Percentiles rank a stretch among this genome's conserved stretches.
phyloP scores from a whole-genome alignment of 2,888 invertebrate species.

The Anoplius nigerrimus region DNA sequence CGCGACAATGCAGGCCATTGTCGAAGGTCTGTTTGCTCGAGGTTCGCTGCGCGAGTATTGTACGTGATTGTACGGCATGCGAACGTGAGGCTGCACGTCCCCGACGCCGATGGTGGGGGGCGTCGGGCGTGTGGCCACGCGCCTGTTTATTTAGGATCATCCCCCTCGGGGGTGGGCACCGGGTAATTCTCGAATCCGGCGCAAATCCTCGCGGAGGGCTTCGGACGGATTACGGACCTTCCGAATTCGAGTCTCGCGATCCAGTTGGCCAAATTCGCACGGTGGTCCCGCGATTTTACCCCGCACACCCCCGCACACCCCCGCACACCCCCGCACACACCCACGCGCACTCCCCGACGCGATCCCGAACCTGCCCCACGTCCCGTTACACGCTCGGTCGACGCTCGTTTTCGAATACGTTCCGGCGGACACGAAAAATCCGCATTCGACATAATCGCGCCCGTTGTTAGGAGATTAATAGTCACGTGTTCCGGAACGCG shows the following conservation, averaged over 20 bases:
- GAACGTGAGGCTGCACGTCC: conserved; percentile 13
- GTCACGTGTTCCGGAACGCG: too few species aligned
- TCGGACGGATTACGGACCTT: conserved; percentile 45
- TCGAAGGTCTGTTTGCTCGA: conserved; percentile 64
- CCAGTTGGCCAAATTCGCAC: not conserved
- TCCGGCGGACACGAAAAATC: too few species aligned
- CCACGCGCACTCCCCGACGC: not conserved
- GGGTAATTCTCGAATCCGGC: conserved; percentile 56
- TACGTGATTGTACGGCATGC: conserved; percentile 8
- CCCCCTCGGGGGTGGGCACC: conserved; percentile 52
- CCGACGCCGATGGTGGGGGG: conserved; percentile 55
- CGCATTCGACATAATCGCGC: too few species aligned
- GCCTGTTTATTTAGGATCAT: conserved; percentile 73
- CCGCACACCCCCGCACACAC: too few species aligned
- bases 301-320: too few species aligned
- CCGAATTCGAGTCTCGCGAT: not conserved
- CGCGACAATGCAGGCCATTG: conserved; percentile 61
- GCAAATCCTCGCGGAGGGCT: conserved; percentile 50
- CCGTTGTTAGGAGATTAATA: too few species aligned
- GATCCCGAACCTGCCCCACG: not conserved
- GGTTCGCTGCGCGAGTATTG: conserved; percentile 53
- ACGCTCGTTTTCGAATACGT: too few species aligned
- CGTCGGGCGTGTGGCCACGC: conserved; percentile 68
- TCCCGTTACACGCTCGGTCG: not conserved
- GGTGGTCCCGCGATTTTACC: not conserved